Base-by-base conservation (phyloP, 1,140 invertebrate species). In the Drosophila guanche region DNA sequence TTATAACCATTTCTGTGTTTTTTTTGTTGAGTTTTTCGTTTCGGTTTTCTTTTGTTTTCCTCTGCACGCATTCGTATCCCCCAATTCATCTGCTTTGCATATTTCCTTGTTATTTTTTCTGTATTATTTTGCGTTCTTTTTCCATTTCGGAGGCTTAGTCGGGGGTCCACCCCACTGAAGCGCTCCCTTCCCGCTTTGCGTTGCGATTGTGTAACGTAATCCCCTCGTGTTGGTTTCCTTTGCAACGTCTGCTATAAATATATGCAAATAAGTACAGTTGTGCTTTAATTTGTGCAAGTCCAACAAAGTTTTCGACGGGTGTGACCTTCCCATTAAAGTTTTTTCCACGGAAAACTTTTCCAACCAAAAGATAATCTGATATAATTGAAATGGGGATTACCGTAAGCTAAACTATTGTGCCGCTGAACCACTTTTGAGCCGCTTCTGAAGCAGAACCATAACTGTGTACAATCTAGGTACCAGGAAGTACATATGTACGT, bases 71-170 rank as follows among this genome's bases (percentile, higher is more conserved):
- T 71, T 76, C 75, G 77, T 83, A 81, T 83, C 58, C 77, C 68
- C 68, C 77, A 81, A 88, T 85, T 85, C 83, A 85, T 85, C 81
- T 85, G 81, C 61, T 85, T 85, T 81, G 81, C 81, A 85, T 85
- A 86, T 85, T 86, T 85, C 77, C 81, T 85, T 85, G 81, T 85
- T 85, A 86, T 86, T 74, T 60, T 20, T 80, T 86, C 10, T 4
- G 79, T 85, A 85, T 76, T 84, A 85, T 76, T 76, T 76, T 60
- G 65, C 42, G 63, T 67, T 78, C 58, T 60, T 72, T 63, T 73
- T 52, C 46, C 68, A 65, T 70, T 70, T 41, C 23, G 16, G 7
- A 29, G 48, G 47, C 27, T 46, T 56, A 37, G 33, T 12, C 29
- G 16, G 16, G 16, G 16, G 16, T 51, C 14, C 40, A 20, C 16